Base-by-base conservation (phyloP, 2,797 vertebrate genomes). In the Pangasius mekongensis region DNA sequence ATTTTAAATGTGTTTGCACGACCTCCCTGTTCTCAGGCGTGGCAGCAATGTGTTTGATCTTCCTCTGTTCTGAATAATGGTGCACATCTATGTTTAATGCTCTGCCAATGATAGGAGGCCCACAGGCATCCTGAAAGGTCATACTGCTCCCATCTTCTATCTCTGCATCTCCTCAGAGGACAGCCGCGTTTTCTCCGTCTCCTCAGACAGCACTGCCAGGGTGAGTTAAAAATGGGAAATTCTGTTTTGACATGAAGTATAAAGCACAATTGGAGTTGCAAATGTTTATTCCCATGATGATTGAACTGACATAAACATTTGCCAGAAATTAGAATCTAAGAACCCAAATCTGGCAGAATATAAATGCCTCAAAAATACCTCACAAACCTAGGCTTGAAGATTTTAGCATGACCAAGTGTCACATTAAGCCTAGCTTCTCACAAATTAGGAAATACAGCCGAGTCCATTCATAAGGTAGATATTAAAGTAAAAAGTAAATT, bases 111-210 rank as follows among this genome's bases (percentile, higher is more conserved):
- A 87, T 89, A 98, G 97, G 92, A 94, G 92, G 81, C 92, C 95
- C 10, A 93, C 93, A 11, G 95, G 94, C 30, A 85, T 95, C 62
- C 92, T 97, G 89, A 97, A 94, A 95, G 96, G 96, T 88, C 95
- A 95, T 89, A 77, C 2, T 4, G 93, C 95, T 87, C 95, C 93
- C 0, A 92, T 96, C 33, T 91, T 94, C 84, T 94, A 95, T 88
- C 89, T 97, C 84, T 91, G 86, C 33, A 87, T 95, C 60, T 90
- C 91, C 69, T 91, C 95, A 62, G 96, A 97, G 92, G 95, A 96
- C 73, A 90, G 88, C 86, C 95, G 94, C 89, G 94, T 97, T 86
- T 94, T 97, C 91, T 96, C 95, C 11, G 56, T 94, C 78, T 97
- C 95, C 27, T 86, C 74, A 18, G 91, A 97, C 93, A 94, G 88